Conservation (phyloP, 2,113 vertebrate genomes). For the Balaenoptera acutorostrata region DNA sequence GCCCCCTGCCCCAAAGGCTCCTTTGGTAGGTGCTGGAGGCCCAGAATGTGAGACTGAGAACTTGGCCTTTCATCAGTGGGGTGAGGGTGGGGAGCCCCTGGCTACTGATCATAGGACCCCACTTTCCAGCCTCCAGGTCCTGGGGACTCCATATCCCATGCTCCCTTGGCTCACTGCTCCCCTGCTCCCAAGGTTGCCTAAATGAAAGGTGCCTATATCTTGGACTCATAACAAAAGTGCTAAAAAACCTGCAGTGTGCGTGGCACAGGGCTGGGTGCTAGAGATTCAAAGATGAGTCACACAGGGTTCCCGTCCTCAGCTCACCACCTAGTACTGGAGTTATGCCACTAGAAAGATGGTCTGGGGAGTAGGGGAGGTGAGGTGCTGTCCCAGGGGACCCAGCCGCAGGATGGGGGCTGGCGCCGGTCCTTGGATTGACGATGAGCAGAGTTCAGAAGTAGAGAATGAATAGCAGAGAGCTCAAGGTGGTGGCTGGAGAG, state of each 20-base stretch:
- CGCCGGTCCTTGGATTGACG: not conserved
- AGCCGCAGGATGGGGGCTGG: not conserved
- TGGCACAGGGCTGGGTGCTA: not conserved
- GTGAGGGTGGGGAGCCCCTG: not conserved
- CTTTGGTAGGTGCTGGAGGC: constrained; percentile 81
- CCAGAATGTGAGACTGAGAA: not conserved
- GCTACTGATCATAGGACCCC: not conserved
- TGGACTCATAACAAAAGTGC: not conserved
- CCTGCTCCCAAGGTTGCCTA: not conserved
- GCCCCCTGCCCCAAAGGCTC: constrained; percentile 93
- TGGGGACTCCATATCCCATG: not conserved
- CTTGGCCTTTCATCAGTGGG: not conserved
- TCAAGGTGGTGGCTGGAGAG: not conserved
- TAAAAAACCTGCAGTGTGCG: not conserved
- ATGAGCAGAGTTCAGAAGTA: not conserved
- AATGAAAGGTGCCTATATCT: not conserved
- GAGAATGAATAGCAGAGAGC: not conserved
- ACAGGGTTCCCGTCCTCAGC: not conserved
- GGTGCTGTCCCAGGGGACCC: not conserved
- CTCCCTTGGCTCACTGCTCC: not conserved
- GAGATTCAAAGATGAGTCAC: not conserved
- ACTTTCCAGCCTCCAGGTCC: not conserved
- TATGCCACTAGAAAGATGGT: not conserved
- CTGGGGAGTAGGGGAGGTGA: not conserved
- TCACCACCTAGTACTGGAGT: not conserved